Base-by-base conservation (phyloP, 2,888 invertebrate species). In the Lacanobia wlatinum region DNA sequence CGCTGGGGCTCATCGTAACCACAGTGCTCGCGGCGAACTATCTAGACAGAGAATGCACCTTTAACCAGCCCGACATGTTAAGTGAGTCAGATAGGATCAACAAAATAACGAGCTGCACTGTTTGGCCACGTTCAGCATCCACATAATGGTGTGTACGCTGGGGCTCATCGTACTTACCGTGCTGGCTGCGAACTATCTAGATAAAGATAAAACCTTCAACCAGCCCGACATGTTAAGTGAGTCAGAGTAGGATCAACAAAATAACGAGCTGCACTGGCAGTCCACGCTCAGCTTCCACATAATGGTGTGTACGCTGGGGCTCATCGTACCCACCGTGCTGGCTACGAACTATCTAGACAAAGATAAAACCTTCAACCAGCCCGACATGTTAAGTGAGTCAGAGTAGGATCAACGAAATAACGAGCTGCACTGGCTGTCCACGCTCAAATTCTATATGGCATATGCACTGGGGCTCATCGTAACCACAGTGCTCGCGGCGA, bases 31-130 rank as follows among this genome's bases (percentile, higher is more conserved):
- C n/a, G n/a, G n/a, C n/a, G n/a, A n/a, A n/a, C n/a, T n/a, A n/a
- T n/a, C n/a, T n/a, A n/a, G n/a, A n/a, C n/a, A n/a, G n/a, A n/a
- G n/a, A n/a, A n/a, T n/a, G n/a, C n/a, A n/a, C n/a, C n/a, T n/a
- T n/a, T n/a, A n/a, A n/a, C n/a, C n/a, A n/a, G n/a, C n/a, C n/a
- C n/a, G n/a, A n/a, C n/a, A n/a, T n/a, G n/a, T n/a, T n/a, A n/a
- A n/a, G n/a, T n/a, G n/a, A n/a, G n/a, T n/a, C n/a, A n/a, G n/a
- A n/a, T n/a, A n/a, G n/a, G n/a, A n/a, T n/a, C n/a, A n/a, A n/a
- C n/a, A n/a, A n/a, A n/a, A n/a, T n/a, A n/a, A n/a, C 1, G 84
- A 91, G 16, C 91, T 96, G 12, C 97, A 97, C 90, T 98, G 98
- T 98, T 55, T 95, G 4, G 93, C 96, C 7, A 97, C 96, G 65